A percentile compares a stretch with the other conserved stretches of the same genome.
These are phyloP conservation scores for Chelon labrosus DNA, from an alignment of 2,797 vertebrate genomes.

Conservation along the genomic window DNA sequence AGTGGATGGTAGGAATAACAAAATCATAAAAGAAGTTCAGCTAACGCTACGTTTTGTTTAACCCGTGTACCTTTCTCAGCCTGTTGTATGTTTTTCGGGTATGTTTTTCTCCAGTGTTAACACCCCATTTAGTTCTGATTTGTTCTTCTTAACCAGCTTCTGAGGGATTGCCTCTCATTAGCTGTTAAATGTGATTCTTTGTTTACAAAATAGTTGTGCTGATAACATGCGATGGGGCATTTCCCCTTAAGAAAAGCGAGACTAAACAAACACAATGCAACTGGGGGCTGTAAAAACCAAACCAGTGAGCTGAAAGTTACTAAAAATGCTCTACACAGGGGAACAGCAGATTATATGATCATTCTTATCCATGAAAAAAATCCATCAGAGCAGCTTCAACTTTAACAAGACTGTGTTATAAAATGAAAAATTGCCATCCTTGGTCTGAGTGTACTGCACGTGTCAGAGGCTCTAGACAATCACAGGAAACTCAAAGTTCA, in stretches of 20 bases:
- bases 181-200: slow-evolving; percentile 1
- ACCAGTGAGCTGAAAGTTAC: background rate
- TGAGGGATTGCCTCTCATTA: background rate
- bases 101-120: too few relatives aligned
- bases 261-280: background rate
- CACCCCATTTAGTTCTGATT: background rate
- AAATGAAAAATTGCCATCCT: background rate
- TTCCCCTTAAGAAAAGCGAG: background rate
- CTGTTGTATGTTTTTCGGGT: too few relatives aligned
- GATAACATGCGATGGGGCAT: background rate
- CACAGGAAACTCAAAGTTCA: slow-evolving; percentile 56
- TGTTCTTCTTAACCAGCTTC: background rate
- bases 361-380: background rate
- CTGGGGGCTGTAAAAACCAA: background rate
- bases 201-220: background rate
- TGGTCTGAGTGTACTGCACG: background rate
- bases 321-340: background rate
- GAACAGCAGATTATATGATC: background rate
- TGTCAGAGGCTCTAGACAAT: slow-evolving; percentile 53
- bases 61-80: too few relatives aligned
- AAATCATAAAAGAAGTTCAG: too few relatives aligned
- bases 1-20: too few relatives aligned
- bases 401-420: too few relatives aligned
- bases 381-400: background rate
- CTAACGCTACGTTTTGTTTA: too few relatives aligned